These are phyloP conservation scores for Zophobas atratus DNA, from an alignment of 1,140 invertebrate genomes.

Conservation along the genomic window DNA sequence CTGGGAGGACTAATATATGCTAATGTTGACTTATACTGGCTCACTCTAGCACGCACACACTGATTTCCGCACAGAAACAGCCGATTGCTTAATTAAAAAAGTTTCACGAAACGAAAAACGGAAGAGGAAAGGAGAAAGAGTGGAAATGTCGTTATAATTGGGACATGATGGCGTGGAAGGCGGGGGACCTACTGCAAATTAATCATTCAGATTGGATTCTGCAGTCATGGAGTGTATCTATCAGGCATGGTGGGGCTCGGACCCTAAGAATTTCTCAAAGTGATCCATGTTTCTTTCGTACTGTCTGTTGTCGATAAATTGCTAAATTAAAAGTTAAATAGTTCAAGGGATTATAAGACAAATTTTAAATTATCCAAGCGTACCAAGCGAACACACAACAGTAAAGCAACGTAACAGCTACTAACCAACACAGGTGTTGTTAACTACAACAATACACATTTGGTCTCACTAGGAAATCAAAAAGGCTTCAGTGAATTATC, in stretches of 20 bases:
- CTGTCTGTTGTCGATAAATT: no score
- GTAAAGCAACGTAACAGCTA: no score
- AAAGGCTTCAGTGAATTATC: no score
- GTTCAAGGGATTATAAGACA: no score
- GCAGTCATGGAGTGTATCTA: not conserved
- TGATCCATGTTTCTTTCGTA: no score
- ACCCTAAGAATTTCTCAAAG: no score
- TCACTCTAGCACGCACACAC: not conserved
- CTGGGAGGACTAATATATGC: constrained; percentile 42
- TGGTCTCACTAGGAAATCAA: no score
- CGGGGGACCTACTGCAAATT: not conserved
- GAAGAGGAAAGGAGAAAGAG: not conserved
- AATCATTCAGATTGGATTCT: not conserved
- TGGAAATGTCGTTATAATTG: constrained; percentile 6
- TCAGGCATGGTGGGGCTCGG: not conserved
- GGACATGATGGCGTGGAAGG: constrained; percentile 4
- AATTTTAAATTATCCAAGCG: no score
- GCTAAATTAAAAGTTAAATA: no score
- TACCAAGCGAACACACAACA: no score
- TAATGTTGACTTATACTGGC: constrained; percentile 39
- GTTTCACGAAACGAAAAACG: constrained; percentile 7
- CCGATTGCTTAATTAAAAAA: constrained; percentile 33
- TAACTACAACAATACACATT: no score
- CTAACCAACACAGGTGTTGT: no score
- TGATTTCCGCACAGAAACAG: not conserved